These are phyloP conservation scores for Stenopsyche tienmushanensis DNA, from an alignment of 1,140 invertebrate genomes.

Conservation along the genomic window DNA sequence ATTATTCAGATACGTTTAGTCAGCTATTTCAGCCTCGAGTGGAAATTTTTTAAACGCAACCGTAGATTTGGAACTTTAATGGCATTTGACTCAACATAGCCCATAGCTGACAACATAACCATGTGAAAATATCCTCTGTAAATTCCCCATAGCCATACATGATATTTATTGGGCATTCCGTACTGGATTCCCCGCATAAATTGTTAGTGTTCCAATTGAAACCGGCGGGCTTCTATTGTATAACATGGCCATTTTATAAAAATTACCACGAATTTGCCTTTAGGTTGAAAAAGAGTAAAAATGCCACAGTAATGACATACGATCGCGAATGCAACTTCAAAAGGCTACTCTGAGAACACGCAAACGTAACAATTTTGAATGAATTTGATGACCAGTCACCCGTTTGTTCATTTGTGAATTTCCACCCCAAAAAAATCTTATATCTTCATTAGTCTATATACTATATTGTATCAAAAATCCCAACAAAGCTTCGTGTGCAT, in stretches of 20 bases:
- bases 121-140: constrained; percentile 31
- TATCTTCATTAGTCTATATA: no score
- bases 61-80: neutral
- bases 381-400: no score
- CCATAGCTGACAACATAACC: constrained; percentile 35
- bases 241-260: no score
- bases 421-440: no score
- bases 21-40: neutral
- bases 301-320: neutral
- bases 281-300: neutral
- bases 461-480: no score
- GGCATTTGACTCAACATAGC: constrained; percentile 20
- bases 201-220: neutral
- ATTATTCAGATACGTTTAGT: neutral
- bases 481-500: neutral
- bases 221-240: constrained; percentile 10
- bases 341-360: no score
- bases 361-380: no score
- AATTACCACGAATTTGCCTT: no score
- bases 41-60: no score
- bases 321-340: no score
- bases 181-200: constrained; percentile 8
- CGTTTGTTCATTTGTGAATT: no score
- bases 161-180: constrained; percentile 1
- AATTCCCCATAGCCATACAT: constrained; percentile 5